A percentile compares a stretch with the other conserved stretches of the same genome.
phyloP scores from a whole-genome alignment of 2,113 vertebrate species.

The Chinchilla lanigera region DNA sequence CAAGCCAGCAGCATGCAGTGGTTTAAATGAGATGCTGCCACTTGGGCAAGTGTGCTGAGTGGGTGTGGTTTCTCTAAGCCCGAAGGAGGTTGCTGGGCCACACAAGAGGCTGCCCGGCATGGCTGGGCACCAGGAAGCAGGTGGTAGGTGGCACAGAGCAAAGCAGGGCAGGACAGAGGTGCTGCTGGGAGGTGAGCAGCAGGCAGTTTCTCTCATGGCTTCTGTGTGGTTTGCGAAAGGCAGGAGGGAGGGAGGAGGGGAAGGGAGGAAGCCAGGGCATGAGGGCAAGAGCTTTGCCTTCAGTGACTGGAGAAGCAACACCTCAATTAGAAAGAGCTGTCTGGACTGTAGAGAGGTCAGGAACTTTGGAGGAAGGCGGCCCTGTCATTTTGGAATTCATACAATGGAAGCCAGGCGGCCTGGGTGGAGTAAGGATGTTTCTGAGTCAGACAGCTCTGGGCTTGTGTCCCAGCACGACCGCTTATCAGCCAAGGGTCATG shows the following conservation, averaged over 20 bases:
- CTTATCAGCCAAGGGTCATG: background rate
- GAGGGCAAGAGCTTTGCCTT: background rate
- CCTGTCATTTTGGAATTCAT: conserved; percentile 18
- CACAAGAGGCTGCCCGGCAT: background rate
- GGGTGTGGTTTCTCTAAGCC: background rate
- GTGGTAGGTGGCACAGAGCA: background rate
- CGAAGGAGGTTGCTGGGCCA: conserved; percentile 44
- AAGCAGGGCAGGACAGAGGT: background rate
- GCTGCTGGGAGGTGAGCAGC: background rate
- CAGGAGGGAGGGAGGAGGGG: background rate
- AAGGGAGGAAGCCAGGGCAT: background rate
- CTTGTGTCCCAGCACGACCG: background rate
- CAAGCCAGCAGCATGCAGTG: background rate
- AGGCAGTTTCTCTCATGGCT: background rate
- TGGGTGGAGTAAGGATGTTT: background rate
- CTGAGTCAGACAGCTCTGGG: background rate
- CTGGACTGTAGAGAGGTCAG: conserved; percentile 51
- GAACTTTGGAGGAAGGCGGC: background rate
- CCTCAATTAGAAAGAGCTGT: conserved; percentile 4
- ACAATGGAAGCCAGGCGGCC: background rate
- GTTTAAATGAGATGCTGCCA: background rate
- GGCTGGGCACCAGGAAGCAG: background rate
- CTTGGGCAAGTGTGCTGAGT: background rate
- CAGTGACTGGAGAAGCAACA: background rate
- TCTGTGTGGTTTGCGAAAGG: background rate